A percentile compares a stretch with the other conserved stretches of the same genome.
Conservation (phyloP, 37 sponge, comb jelly and placozoan species). For the Cladorhizidae sp. region DNA sequence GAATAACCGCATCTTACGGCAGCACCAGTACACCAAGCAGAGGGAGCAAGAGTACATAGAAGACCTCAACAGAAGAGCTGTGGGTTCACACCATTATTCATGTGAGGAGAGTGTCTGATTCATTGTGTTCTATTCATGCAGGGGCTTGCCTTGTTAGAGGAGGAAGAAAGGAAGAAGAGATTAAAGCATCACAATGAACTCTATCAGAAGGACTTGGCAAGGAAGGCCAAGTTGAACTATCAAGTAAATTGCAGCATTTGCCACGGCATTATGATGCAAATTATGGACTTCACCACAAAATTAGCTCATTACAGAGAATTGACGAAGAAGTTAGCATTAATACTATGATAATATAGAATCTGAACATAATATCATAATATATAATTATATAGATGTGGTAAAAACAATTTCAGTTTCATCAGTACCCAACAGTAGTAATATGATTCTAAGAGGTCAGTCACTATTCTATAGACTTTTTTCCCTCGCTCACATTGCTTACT, state of each 20-base stretch:
- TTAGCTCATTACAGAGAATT: slow-evolving; percentile 79
- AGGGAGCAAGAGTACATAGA: slow-evolving; percentile 79
- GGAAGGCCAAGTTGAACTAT: slow-evolving; percentile 60
- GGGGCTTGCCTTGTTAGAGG: slow-evolving; percentile 39
- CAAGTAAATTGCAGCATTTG: slow-evolving; percentile 56
- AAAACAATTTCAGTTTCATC: not conserved
- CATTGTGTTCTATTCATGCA: not conserved
- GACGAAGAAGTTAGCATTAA: slow-evolving; percentile 57
- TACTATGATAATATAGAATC: not conserved
- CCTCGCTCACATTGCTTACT: too few relatives aligned
- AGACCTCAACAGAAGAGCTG: slow-evolving; percentile 83
- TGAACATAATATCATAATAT: not conserved
- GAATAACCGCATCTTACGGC: slow-evolving; percentile 68
- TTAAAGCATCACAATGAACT: slow-evolving; percentile 42
- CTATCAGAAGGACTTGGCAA: slow-evolving; percentile 29
- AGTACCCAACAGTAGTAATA: not conserved
- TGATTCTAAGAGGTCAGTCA: too few relatives aligned
- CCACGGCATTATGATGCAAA: slow-evolving; percentile 56
- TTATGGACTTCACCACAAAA: slow-evolving; percentile 76
- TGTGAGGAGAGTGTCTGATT: not conserved
- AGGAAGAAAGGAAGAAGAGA: slow-evolving; percentile 53
- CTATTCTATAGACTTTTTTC: too few relatives aligned
- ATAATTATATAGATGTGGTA: too few relatives aligned
- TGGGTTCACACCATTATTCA: slow-evolving; percentile 5
- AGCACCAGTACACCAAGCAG: slow-evolving; percentile 86